Base-by-base conservation (phyloP, 2,113 vertebrate species). In the Misgurnus mizolepis region DNA sequence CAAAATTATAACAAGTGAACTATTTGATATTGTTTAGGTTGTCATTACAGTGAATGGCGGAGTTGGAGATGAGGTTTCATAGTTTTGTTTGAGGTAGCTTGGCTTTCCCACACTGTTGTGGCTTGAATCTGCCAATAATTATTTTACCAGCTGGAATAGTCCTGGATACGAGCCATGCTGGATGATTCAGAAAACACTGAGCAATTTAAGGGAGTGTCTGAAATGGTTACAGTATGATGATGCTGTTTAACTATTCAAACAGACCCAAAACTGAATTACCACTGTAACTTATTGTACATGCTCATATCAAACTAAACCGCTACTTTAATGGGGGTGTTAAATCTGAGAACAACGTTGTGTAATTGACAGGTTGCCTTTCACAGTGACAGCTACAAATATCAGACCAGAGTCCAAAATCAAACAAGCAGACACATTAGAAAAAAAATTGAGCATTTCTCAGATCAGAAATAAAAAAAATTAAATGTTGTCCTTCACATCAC, bases 121-220 rank as follows among this genome's bases (percentile, higher is more conserved):
- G 58, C 14, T 64, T 6, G 12, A 49, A 34, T 39, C 18, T 49
- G 41, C 73, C 73, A 76, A 50, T 10, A 64, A 76, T 64, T 9
- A 64, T 50, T 14, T 76, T 64, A 64, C 73, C 73, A 76, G 60
- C 73, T 76, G 60, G 73, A 64, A 64, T 62, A 18, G 22, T 50
- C 64, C 14, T 49, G 56, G 11, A 17, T 18, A 43, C 27, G 27
- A 34, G 27, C 27, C 27, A 34, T 34, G 3, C 27, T 34, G 27
- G 27, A 34, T 34, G 27, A 34, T 34, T 34, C 27, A 34, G 27
- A 34, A 34, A 34, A 34, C 27, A 34, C 27, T 34, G 69, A 41
- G 55, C 55, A 73, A 73, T 43, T 3, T 43, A 11, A 7, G 9
- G 55, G 50, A 71, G 55, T 6, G n/a, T 53, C 12, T 11, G 14